Conservation (phyloP, 1,140 invertebrate species). For the Leptinotarsa undecemlineata region DNA sequence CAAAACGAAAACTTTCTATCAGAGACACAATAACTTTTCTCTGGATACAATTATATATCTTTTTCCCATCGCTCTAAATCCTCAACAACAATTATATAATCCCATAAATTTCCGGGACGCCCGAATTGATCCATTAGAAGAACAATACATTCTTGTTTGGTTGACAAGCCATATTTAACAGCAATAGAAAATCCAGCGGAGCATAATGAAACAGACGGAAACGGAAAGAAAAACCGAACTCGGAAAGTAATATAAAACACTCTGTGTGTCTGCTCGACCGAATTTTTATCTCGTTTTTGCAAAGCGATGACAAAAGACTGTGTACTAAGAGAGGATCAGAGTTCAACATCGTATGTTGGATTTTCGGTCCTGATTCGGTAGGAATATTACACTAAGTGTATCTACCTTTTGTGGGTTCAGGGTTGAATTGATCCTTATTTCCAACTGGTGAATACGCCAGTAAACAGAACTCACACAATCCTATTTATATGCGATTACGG, state of each 20-base stretch:
- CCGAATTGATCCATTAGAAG: constrained; percentile 2
- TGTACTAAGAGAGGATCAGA: too few relatives aligned
- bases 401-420: too few relatives aligned
- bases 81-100: constrained; percentile 1
- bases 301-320: too few relatives aligned
- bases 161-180: constrained; percentile 6
- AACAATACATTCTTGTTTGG: constrained; percentile 4
- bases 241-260: constrained; percentile 1
- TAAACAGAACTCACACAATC: too few relatives aligned
- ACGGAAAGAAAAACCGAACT: neutral
- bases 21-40: neutral
- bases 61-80: neutral
- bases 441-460: too few relatives aligned
- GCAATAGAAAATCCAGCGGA: neutral
- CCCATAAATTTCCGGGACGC: neutral
- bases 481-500: too few relatives aligned
- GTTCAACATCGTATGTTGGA: too few relatives aligned
- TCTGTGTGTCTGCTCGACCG: neutral
- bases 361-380: too few relatives aligned
- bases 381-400: too few relatives aligned
- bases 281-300: too few relatives aligned
- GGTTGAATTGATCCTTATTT: too few relatives aligned
- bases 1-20: neutral
- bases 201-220: neutral
- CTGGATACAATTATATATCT: neutral